A percentile compares a stretch with the other conserved stretches of the same genome.
Conservation (phyloP, 1,140 invertebrate genomes). For the Aphis gossypii region DNA sequence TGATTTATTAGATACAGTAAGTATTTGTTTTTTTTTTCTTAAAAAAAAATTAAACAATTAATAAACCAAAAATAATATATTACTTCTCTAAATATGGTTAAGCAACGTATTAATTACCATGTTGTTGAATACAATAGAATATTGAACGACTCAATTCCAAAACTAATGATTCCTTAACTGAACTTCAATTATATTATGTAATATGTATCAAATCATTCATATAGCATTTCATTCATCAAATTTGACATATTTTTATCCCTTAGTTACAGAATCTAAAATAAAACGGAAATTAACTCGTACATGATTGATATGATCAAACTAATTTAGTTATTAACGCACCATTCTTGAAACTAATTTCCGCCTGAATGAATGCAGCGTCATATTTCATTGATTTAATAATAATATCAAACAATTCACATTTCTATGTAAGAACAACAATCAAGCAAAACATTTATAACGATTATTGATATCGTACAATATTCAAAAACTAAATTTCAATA, state of each 20-base stretch:
- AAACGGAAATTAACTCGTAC: neutral
- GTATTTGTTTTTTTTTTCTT: conserved; percentile 13
- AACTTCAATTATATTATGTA: neutral
- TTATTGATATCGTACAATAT: neutral
- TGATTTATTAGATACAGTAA: conserved; percentile 60
- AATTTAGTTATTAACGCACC: too few species aligned
- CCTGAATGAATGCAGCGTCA: too few species aligned
- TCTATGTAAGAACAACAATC: neutral
- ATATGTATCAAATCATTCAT: neutral
- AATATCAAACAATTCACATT: neutral
- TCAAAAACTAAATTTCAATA: neutral
- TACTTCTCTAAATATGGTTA: neutral
- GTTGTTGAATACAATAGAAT: neutral
- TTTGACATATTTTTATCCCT: neutral
- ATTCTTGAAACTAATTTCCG: too few species aligned
- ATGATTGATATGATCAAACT: too few species aligned
- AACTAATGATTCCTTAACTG: neutral
- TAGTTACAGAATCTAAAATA: neutral
- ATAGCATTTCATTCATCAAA: neutral
- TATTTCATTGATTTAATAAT: neutral
- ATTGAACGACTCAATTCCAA: neutral
- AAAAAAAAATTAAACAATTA: too few species aligned
- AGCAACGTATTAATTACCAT: neutral
- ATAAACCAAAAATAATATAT: neutral
- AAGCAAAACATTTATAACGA: neutral